Evolutionary conservation across 2,113 vertebrate species (phyloP).

Genomic region (Phrynocephalus versicolor): DNA sequence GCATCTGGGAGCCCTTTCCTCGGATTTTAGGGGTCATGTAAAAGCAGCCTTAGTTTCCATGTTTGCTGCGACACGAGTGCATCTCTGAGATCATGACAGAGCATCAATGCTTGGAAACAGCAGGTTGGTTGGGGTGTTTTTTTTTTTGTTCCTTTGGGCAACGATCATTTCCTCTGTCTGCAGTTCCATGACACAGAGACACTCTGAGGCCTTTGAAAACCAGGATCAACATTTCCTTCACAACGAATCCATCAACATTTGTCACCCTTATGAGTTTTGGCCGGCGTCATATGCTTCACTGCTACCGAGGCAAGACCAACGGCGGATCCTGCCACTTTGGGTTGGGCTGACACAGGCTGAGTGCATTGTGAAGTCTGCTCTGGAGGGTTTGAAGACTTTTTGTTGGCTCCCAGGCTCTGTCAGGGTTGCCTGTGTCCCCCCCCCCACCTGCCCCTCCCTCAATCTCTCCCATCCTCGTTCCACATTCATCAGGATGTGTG

Average conservation of each 20-base stretch:
- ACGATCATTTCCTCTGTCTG: neutral
- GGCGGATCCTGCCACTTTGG: neutral
- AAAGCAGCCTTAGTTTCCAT: too few species aligned
- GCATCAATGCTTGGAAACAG: too few species aligned
- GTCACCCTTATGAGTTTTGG: neutral
- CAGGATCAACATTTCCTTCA: neutral
- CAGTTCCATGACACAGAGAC: neutral
- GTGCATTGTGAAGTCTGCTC: neutral
- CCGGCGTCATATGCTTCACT: neutral
- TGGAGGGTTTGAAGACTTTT: neutral
- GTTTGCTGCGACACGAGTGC: too few species aligned
- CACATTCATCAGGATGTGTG: neutral
- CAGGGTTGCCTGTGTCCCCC: neutral
- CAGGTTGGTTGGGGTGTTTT: too few species aligned
- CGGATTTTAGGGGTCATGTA: too few species aligned
- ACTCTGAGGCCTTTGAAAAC: neutral
- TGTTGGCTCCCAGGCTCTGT: neutral
- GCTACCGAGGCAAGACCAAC: neutral
- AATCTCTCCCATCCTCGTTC: neutral
- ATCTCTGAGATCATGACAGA: too few species aligned
- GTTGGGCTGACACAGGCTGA: neutral
- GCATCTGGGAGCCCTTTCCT: too few species aligned
- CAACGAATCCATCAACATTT: constrained; percentile 9
- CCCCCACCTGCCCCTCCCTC: neutral
- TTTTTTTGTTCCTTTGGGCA: neutral